Conservation (phyloP, 2,888 invertebrate species). For the Coleophora flavipennella region DNA sequence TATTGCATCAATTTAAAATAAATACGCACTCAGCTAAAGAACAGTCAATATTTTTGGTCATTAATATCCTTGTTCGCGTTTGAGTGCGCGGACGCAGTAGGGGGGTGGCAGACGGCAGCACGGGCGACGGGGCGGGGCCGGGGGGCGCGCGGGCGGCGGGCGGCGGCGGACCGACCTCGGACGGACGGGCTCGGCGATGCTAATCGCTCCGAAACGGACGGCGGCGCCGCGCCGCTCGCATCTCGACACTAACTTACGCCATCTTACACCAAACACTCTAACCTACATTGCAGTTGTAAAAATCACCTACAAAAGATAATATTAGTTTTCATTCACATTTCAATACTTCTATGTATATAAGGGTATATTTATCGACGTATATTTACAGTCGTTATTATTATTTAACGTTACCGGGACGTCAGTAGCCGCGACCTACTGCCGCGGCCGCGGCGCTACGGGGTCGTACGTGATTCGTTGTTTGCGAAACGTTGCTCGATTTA, state of each 20-base stretch:
- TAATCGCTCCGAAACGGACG: conserved; percentile 45
- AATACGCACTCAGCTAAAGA: too few species aligned
- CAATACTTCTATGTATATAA: conserved; percentile 67
- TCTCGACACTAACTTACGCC: conserved; percentile 59
- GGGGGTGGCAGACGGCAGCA: conserved; percentile 22
- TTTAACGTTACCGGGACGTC: conserved; percentile 58
- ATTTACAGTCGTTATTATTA: conserved; percentile 46
- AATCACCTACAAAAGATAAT: conserved; percentile 72
- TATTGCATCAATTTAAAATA: too few species aligned
- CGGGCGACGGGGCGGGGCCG: conserved; percentile 6
- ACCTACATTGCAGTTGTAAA: conserved; percentile 73
- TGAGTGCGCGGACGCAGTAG: conserved; percentile 14
- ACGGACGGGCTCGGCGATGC: conserved; percentile 67
- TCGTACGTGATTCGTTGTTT: conserved; percentile 71
- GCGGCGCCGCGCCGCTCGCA: conserved; percentile 51
- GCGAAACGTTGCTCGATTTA: conserved; percentile 69
- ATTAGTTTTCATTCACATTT: conserved; percentile 71
- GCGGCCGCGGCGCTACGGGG: conserved; percentile 55
- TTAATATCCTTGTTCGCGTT: neutral
- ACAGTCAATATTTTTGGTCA: too few species aligned
- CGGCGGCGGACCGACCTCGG: conserved; percentile 49
- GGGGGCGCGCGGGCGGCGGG: conserved; percentile 16
- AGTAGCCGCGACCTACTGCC: conserved; percentile 54
- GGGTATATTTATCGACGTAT: conserved; percentile 67
- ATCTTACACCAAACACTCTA: conserved; percentile 42